Evolutionary conservation across 2,797 vertebrate genomes (phyloP), one percentile per base, ranked within the genome.

Genomic region (Chelidonichthys spinosus): DNA sequence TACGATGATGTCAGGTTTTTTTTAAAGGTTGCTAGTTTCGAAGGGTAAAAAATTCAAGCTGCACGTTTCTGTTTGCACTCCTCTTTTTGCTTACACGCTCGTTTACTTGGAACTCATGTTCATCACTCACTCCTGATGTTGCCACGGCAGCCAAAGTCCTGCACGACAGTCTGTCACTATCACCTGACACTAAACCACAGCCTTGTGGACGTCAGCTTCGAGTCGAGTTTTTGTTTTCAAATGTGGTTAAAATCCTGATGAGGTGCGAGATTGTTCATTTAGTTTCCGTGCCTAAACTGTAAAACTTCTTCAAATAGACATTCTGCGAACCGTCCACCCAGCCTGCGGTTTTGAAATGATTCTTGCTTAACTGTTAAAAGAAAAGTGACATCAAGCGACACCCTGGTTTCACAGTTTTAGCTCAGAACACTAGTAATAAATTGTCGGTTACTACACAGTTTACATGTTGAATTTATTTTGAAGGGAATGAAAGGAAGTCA

Each of bases 81-180:
- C 63, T 72, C 33, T 71, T 76, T 78, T 83, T 74, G 72, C 73
- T 78, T 63, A 47, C 69, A 65, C 37, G 50, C 47, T 83, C 33
- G n/a, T 79, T 83, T 53, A 54, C 66, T 70, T 76, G 39, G 9
- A 66, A 56, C n/a, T 46, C 36, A 80, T 33, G 11, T 39, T 61
- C 44, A 76, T 92, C 83, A 89, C 74, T 82, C 73, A 78, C 42
- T 69, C 71, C 76, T 70, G 66, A 65, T 74, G 72, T 40, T 56
- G 68, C 79, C 66, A 70, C 4, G 0, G 52, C 40, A 55, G 55
- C 59, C 49, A 18, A 82, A 85, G 62, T 62, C 54, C 36, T 61
- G 36, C 11, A 15, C 72, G 82, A 84, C 71, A 47, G 35, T 54
- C 17, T 53, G 11, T 59, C 67, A n/a, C 42, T 62, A 58, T 78